phyloP scores from a whole-genome alignment of 2,888 invertebrate species.

The Tiliacea aurago region DNA sequence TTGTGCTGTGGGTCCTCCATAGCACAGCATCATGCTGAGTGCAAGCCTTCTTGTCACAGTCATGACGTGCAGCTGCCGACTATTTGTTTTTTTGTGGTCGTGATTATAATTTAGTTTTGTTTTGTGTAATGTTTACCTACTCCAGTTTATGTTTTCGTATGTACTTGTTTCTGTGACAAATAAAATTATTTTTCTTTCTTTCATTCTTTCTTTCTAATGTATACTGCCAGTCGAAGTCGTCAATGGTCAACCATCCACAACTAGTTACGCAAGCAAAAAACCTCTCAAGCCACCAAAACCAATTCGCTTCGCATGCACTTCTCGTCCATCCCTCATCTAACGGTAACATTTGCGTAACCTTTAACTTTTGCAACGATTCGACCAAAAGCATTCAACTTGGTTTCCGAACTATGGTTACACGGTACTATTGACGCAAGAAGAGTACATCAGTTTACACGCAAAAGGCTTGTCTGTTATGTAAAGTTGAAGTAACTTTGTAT shows the following conservation, averaged over 20 bases:
- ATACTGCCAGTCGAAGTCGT: neutral
- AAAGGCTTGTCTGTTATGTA: conserved; percentile 67
- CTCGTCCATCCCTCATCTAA: conserved; percentile 73
- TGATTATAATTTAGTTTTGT: too few species aligned
- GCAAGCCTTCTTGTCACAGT: too few species aligned
- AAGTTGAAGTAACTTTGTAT: conserved; percentile 64
- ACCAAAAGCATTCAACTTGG: conserved; percentile 59
- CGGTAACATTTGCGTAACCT: conserved; percentile 71
- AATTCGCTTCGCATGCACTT: conserved; percentile 69
- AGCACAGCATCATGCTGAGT: too few species aligned
- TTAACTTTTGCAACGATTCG: conserved; percentile 67
- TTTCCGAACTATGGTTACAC: conserved; percentile 67
- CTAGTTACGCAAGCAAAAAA: conserved; percentile 12
- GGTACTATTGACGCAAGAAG: conserved; percentile 70
- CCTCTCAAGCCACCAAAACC: conserved; percentile 42
- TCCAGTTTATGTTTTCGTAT: too few species aligned
- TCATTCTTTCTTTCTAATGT: too few species aligned
- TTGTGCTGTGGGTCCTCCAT: too few species aligned
- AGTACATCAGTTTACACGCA: conserved; percentile 59
- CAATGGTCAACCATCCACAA: neutral
- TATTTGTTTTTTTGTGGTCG: too few species aligned
- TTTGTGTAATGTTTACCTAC: too few species aligned
- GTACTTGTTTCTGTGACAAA: too few species aligned
- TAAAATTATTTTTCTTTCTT: too few species aligned
- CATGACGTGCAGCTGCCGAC: too few species aligned